Evolutionary conservation across 37 sponge, comb jelly and placozoan species (phyloP), one percentile per base, ranked within the genome.

Genomic region (Haliclona indistincta): DNA sequence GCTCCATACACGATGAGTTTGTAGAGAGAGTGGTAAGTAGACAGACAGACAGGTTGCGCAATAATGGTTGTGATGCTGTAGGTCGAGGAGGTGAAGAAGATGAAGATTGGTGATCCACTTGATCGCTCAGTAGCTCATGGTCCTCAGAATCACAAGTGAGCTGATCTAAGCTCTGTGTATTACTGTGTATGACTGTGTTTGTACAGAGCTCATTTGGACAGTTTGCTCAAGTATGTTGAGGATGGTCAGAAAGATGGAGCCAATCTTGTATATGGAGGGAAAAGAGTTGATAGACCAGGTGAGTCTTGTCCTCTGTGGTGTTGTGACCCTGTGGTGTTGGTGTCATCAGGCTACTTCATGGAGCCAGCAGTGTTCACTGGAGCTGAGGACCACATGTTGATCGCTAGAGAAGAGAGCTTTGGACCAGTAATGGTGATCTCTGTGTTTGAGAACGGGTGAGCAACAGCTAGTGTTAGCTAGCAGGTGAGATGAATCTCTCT

Each of bases 71-170:
- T 64, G 34, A 4, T n/a, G 36, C 32, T 15, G 35, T 23, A 81
- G 83, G 75, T 94, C 35, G 93, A 88, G 56, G 96, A 95, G 61
- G 83, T 84, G 26, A 91, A 82, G 81, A 95, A 95, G 76, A 86
- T 95, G 92, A 95, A 91, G 71, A 85, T 95, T 32, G 97, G 97
- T 47, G 91, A 96, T 78, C 97, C 97, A 29, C 79, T 96, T 52
- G 90, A 92, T 58, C 37, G 93, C 28, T 88, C 90, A 26, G 76
- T 76, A 0, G 68, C 90, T 2, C 97, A 92, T 68, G 97, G 97
- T 19, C 97, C 97, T 8, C 96, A 95, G 84, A 95, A 91, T 60
- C 95, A 94, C 85, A 81, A 85, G 91, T 90, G 30, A 62, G 63
- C 11, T 1, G 22, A 23, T 3, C 7, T 4, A 38, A 10, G 15